These are phyloP conservation scores for Entelurus aequoreus DNA, from an alignment of 2,113 vertebrate species.

Conservation along the genomic window DNA sequence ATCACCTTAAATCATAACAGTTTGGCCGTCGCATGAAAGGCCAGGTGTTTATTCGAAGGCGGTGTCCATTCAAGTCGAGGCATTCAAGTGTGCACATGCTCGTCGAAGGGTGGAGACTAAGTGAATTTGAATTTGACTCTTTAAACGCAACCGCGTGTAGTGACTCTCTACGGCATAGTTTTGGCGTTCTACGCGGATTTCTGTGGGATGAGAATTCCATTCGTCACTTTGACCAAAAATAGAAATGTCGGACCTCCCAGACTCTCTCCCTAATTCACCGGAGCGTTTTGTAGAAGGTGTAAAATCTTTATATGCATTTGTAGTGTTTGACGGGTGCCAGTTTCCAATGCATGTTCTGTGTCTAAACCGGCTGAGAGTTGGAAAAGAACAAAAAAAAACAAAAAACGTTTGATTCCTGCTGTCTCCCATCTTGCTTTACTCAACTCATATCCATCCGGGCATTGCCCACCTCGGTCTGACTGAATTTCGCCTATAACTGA, in stretches of 20 bases:
- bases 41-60: no score
- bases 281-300: constrained; percentile 20
- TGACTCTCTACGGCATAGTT: constrained; percentile 38
- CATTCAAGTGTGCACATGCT: no score
- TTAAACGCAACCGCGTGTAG: constrained; percentile 49
- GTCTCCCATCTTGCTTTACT: neutral
- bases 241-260: constrained; percentile 36
- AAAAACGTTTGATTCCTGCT: neutral
- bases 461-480: no score
- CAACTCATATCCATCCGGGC: neutral
- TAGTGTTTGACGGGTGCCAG: neutral
- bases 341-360: constrained; percentile 7
- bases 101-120: constrained; percentile 27
- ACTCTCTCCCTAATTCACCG: constrained; percentile 32
- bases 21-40: no score
- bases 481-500: no score
- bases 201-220: constrained; percentile 49
- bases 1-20: no score
- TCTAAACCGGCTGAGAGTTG: constrained; percentile 7
- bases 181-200: constrained; percentile 37
- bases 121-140: constrained; percentile 36
- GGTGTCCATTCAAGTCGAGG: no score
- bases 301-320: constrained; percentile 22
- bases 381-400: neutral
- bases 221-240: constrained; percentile 39